These are phyloP conservation scores for Andrena dorsata DNA, from an alignment of 2,888 invertebrate species.

Conservation along the genomic window DNA sequence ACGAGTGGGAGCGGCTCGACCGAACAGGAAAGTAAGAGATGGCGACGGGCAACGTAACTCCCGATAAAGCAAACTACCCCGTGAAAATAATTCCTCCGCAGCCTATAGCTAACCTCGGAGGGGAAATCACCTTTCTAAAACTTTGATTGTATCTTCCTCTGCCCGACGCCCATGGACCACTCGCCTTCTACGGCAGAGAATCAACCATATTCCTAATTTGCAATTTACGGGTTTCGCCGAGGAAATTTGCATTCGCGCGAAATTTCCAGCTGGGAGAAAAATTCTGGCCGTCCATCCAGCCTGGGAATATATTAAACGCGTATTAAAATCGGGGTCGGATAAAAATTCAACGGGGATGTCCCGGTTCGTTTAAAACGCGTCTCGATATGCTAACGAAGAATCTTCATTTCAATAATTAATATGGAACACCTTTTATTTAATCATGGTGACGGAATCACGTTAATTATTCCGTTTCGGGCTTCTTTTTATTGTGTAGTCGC, in stretches of 20 bases:
- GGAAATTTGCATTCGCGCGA: conserved; percentile 37
- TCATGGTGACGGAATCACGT: conserved; percentile 24
- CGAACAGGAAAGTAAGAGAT: background rate
- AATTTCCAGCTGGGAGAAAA: conserved; percentile 9
- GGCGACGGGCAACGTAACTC: conserved; percentile 18
- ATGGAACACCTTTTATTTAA: conserved; percentile 39
- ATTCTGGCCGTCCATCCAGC: background rate
- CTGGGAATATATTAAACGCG: conserved; percentile 53
- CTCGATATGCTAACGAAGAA: conserved; percentile 46
- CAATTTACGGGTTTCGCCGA: conserved; percentile 30
- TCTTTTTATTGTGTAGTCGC: conserved; percentile 5
- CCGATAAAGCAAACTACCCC: conserved; percentile 69
- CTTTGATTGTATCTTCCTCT: conserved; percentile 16
- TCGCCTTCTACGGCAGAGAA: background rate
- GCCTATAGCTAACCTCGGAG: background rate
- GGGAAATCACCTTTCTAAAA: conserved; percentile 33
- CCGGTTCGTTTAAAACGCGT: conserved; percentile 51
- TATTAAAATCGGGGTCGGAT: conserved; percentile 45
- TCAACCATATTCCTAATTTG: conserved; percentile 45
- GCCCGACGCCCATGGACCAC: background rate
- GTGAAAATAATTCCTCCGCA: conserved; percentile 74
- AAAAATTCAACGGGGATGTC: conserved; percentile 33
- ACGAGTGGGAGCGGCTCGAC: background rate
- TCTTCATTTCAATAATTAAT: conserved; percentile 49
- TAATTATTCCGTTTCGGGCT: conserved; percentile 41